A percentile compares a stretch with the other conserved stretches of the same genome.
Conservation (phyloP, 2,888 invertebrate species). For the Orthosia gracilis region DNA sequence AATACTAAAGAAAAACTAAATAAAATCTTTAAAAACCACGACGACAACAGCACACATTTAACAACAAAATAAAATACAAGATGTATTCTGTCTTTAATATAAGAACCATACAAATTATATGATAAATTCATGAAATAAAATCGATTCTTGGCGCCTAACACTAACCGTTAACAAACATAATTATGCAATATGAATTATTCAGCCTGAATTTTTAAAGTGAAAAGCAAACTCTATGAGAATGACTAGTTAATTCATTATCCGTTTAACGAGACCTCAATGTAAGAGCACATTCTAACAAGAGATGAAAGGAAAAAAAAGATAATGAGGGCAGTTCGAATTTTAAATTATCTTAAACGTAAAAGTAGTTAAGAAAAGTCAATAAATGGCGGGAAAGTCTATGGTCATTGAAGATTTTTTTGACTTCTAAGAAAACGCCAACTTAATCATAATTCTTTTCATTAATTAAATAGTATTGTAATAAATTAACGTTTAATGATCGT, state of each 20-base stretch:
- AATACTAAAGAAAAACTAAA: conserved; percentile 1
- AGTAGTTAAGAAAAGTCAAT: background rate
- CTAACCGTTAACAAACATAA: conserved; percentile 22
- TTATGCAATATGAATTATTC: conserved; percentile 52
- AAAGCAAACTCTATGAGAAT: conserved; percentile 52
- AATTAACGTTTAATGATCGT: conserved; percentile 15
- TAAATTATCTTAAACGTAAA: background rate
- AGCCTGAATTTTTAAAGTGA: conserved; percentile 50
- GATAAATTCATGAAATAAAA: conserved; percentile 36
- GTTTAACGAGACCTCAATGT: conserved; percentile 16
- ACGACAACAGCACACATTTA: conserved; percentile 10
- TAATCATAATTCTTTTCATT: conserved; percentile 5
- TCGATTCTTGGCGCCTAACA: conserved; percentile 20
- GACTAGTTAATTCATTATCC: conserved; percentile 31
- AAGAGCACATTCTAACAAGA: conserved; percentile 21
- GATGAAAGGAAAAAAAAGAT: conserved; percentile 35
- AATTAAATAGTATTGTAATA: conserved; percentile 15
- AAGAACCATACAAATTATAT: conserved; percentile 16
- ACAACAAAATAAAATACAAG: conserved; percentile 21
- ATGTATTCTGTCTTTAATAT: conserved; percentile 20
- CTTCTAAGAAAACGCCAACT: conserved; percentile 24
- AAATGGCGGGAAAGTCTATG: conserved; percentile 11
- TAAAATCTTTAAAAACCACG: conserved; percentile 2
- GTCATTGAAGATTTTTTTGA: background rate
- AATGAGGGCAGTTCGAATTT: conserved; percentile 2